Conservation (phyloP, 2,888 invertebrate genomes). For the Sceliomorpha sp. region DNA sequence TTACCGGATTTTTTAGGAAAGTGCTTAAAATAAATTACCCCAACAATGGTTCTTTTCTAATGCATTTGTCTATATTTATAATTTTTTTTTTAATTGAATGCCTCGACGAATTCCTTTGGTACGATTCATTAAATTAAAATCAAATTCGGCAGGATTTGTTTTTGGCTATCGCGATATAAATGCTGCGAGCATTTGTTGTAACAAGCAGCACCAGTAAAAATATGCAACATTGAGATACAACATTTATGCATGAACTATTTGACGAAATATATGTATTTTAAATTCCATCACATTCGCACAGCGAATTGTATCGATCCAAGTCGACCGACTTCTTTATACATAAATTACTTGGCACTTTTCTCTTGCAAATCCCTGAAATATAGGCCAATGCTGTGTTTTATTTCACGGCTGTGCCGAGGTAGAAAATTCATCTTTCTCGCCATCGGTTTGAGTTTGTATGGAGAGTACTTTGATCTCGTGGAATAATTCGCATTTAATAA, state of each 20-base stretch:
- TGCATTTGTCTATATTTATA: no score
- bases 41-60: no score
- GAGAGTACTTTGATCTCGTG: conserved; percentile 19
- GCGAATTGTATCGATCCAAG: conserved; percentile 45
- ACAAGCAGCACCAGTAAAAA: conserved; percentile 1
- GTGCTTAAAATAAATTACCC: no score
- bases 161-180: conserved; percentile 10
- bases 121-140: no score
- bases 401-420: conserved; percentile 7
- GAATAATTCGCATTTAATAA: conserved; percentile 5
- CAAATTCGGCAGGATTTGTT: background rate
- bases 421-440: conserved; percentile 16
- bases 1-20: no score
- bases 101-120: no score
- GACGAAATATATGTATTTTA: conserved; percentile 29
- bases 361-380: conserved; percentile 32
- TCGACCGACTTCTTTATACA: conserved; percentile 46
- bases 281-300: conserved; percentile 30
- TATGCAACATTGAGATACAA: conserved; percentile 18
- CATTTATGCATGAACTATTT: conserved; percentile 5
- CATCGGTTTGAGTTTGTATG: conserved; percentile 12
- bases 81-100: no score
- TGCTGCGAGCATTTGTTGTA: background rate
- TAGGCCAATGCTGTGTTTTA: conserved; percentile 17
- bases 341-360: conserved; percentile 48